These are phyloP conservation scores for Brachionus sp. DNA, from an alignment of 1,140 invertebrate genomes.

Conservation along the genomic window DNA sequence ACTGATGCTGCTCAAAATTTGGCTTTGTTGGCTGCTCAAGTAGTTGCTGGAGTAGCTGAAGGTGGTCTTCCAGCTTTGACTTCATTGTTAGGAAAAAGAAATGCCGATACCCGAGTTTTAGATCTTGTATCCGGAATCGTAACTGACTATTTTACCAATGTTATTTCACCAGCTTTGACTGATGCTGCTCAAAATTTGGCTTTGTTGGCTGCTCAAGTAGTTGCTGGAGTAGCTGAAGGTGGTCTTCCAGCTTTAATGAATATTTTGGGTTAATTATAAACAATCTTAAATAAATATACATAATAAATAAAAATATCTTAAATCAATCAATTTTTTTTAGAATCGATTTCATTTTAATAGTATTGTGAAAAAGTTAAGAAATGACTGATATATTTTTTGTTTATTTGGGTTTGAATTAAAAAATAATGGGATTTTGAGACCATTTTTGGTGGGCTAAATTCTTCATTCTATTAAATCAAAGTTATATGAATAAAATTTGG, in stretches of 20 bases:
- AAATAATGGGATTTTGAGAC: no score
- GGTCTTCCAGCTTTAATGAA: not conserved
- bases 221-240: constrained; percentile 35
- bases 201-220: constrained; percentile 20
- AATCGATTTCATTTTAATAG: no score
- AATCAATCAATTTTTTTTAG: not conserved
- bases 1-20: not conserved
- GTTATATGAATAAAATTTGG: no score
- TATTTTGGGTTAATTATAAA: not conserved
- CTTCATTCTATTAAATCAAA: no score
- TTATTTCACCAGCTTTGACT: not conserved
- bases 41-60: constrained; percentile 8
- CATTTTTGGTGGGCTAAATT: no score
- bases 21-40: constrained; percentile 8
- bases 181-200: not conserved
- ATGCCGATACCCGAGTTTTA: not conserved
- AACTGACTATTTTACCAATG: not conserved
- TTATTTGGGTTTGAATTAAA: no score
- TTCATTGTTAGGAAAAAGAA: not conserved
- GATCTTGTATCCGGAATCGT: not conserved
- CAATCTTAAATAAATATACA: not conserved
- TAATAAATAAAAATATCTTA: not conserved
- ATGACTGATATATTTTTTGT: no score
- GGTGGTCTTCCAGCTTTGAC: constrained; percentile 9
- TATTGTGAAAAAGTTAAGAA: no score